These are phyloP conservation scores for Sylvietta virens DNA, from an alignment of 2,113 vertebrate species.

Conservation along the genomic window DNA sequence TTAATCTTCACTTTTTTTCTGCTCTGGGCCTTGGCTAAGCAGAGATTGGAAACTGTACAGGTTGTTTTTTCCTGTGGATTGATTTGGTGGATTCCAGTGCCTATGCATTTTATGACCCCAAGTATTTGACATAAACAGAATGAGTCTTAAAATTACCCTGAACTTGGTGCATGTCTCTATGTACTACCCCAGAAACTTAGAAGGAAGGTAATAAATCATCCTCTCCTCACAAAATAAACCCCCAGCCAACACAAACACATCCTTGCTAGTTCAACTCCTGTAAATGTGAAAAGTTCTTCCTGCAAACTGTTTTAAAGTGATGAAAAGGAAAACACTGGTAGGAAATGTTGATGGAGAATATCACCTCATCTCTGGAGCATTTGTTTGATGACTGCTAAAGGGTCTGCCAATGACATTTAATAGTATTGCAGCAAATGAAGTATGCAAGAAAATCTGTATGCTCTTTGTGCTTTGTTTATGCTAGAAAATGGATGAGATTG, in stretches of 20 bases:
- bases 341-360: background rate
- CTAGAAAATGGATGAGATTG: background rate
- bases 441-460: background rate
- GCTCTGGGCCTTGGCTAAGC: background rate
- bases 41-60: background rate
- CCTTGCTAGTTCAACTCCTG: background rate
- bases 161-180: background rate
- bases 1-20: background rate
- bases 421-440: background rate
- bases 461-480: background rate
- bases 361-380: background rate
- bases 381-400: background rate
- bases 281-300: background rate
- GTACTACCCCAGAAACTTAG: background rate
- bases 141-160: background rate
- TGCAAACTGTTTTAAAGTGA: background rate
- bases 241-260: background rate
- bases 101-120: background rate
- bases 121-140: background rate
- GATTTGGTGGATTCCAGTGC: background rate
- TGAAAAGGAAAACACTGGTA: background rate
- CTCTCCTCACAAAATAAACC: background rate
- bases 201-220: background rate
- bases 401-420: background rate
- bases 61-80: background rate